Base-by-base conservation (phyloP, 2,113 vertebrate genomes). In the Apeltes quadracus region DNA sequence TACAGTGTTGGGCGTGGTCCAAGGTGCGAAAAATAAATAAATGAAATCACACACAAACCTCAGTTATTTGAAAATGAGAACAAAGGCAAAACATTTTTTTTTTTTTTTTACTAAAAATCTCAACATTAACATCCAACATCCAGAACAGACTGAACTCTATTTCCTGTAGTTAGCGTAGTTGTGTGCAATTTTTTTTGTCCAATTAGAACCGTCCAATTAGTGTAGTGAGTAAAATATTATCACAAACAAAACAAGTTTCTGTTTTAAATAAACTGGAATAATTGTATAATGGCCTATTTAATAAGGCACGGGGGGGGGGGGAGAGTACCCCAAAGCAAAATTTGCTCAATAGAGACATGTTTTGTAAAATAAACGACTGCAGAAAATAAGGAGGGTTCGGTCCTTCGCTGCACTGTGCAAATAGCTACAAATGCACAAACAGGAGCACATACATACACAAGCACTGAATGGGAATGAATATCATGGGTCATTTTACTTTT, bases 401-500 rank as follows among this genome's bases (percentile, higher is more conserved):
- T 89, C 81, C 77, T 84, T 86, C 75, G 76, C 72, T 79, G 78
- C 16, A n/a, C 61, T 63, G 65, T 50, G 63, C 65, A 88, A 84
- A 85, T 32, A 81, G 27, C 48, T 44, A 22, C 61, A 69, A 16
- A 65, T 68, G 78, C 54, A 44, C 27, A 64, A 39, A 69, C 29
- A 23, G 32, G 6, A 34, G 32, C 63, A 76, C 55, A 41, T 23
- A 54, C 61, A 59, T 67, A 64, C 54, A 78, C 65, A 80, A 59
- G 69, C 53, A 61, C 56, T 61, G 69, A 88, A 84, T 41, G 7
- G 71, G 77, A 88, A 86, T 70, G 86, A 84, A 84, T 71, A 85
- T 69, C 78, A 84, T 79, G 81, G 90, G 82, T 90, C 85, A 90
- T 88, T 90, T 84, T 89, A 87, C 87, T 81, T 85, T 83, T 74